Percentiles rank a stretch among this genome's conserved stretches.
Conservation (phyloP, 2,888 invertebrate species). For the Endomychus coccineus region DNA sequence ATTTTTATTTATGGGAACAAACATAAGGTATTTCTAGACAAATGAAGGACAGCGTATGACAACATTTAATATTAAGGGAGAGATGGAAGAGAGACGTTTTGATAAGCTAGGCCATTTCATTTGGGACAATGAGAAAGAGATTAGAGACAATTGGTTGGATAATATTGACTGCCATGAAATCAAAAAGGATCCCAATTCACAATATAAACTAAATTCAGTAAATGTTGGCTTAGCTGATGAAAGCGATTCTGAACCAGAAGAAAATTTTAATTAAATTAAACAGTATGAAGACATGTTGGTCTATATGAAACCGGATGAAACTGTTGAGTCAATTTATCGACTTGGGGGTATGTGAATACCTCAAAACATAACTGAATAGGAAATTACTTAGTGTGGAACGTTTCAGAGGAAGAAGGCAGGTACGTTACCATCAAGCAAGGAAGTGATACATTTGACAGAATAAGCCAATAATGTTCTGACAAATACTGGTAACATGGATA, state of each 20-base stretch:
- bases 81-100: constrained; percentile 96
- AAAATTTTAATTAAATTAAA: constrained; percentile 58
- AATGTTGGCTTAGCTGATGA: constrained; percentile 52
- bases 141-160: constrained; percentile 94
- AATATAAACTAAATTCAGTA: constrained; percentile 35
- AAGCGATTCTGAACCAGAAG: constrained; percentile 52
- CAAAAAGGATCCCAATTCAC: constrained; percentile 41
- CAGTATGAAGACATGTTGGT: constrained; percentile 65
- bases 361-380: constrained; percentile 10
- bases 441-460: constrained; percentile 75
- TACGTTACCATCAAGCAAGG: constrained; percentile 56
- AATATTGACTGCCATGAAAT: constrained; percentile 94
- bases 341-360: constrained; percentile 57
- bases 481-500: constrained; percentile 85
- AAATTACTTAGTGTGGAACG: constrained; percentile 77
- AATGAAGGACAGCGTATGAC: constrained; percentile 79
- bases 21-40: constrained; percentile 51
- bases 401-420: constrained; percentile 77
- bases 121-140: constrained; percentile 82
- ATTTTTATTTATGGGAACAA: no score
- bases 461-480: constrained; percentile 81
- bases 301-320: constrained; percentile 73
- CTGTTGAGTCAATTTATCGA: constrained; percentile 73
- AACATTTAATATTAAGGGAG: constrained; percentile 98
- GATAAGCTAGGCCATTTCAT: constrained; percentile 94